Conservation (phyloP, 2,888 invertebrate species). For the Hipparchia semele region DNA sequence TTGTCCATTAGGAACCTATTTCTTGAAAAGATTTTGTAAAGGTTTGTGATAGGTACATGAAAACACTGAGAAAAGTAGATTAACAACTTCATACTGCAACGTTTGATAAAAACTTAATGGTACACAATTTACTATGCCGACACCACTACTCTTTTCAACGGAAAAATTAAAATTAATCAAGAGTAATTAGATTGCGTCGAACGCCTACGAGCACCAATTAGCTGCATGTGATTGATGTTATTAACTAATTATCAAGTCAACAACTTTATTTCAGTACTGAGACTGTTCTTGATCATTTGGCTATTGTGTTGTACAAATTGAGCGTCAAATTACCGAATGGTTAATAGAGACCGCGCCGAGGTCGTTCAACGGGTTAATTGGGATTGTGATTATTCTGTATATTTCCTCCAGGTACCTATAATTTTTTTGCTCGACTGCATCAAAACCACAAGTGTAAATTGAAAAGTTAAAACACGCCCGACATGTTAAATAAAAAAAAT, state of each 20-base stretch:
- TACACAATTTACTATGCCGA: neutral
- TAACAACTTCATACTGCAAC: no score
- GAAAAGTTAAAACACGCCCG: no score
- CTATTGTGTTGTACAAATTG: conserved; percentile 34
- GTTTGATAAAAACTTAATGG: no score
- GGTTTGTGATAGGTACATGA: no score
- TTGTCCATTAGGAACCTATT: no score
- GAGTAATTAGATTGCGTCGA: conserved; percentile 22
- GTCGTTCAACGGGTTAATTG: conserved; percentile 27
- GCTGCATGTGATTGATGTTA: conserved; percentile 44
- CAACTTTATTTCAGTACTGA: conserved; percentile 24
- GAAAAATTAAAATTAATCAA: conserved; percentile 21
- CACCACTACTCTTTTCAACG: conserved; percentile 5
- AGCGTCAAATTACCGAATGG: conserved; percentile 27
- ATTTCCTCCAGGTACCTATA: conserved; percentile 10
- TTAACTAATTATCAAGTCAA: conserved; percentile 46
- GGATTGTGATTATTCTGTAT: conserved; percentile 8
- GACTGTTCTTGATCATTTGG: conserved; percentile 24
- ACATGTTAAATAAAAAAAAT: no score
- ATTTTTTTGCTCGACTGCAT: neutral
- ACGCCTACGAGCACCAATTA: conserved; percentile 30
- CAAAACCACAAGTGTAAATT: no score
- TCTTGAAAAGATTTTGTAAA: no score
- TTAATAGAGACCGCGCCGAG: conserved; percentile 12
- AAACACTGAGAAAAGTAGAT: no score